Conservation (phyloP, 2,797 vertebrate genomes). For the Cossypha niveicapilla region DNA sequence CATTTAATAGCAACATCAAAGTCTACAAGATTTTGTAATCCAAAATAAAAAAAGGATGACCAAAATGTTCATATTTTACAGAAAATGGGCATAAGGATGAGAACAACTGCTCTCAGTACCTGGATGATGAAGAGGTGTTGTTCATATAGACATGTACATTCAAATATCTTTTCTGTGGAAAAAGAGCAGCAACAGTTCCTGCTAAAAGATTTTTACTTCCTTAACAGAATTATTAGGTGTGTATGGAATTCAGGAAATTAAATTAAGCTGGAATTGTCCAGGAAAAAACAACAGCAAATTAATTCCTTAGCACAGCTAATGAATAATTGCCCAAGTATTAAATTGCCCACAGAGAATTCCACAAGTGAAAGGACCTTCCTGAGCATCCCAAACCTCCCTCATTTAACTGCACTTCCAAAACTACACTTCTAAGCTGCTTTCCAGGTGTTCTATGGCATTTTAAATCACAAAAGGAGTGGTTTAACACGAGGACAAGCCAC, state of each 20-base stretch:
- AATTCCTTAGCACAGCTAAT: not conserved
- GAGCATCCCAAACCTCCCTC: not conserved
- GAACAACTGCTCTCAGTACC: not conserved
- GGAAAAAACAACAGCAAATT: not conserved
- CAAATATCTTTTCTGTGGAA: not conserved
- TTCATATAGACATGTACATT: rapidly evolving
- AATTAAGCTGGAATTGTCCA: not conserved
- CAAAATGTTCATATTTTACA: not conserved
- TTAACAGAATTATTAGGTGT: not conserved
- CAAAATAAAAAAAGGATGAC: not conserved
- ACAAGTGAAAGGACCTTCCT: not conserved
- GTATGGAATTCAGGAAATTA: not conserved
- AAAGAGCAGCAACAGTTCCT: not conserved
- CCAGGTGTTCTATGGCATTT: not conserved
- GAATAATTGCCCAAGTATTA: not conserved
- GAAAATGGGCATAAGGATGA: not conserved
- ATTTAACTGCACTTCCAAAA: not conserved
- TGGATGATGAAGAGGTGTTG: not conserved
- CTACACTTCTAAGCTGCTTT: not conserved
- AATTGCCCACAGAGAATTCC: not conserved
- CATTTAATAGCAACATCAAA: not conserved
- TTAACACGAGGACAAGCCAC: not conserved
- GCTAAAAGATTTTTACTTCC: not conserved
- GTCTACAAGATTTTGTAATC: not conserved
- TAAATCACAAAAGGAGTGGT: not conserved